Conservation (phyloP, 1,140 invertebrate species). For the Caenorhabditis brenneri region DNA sequence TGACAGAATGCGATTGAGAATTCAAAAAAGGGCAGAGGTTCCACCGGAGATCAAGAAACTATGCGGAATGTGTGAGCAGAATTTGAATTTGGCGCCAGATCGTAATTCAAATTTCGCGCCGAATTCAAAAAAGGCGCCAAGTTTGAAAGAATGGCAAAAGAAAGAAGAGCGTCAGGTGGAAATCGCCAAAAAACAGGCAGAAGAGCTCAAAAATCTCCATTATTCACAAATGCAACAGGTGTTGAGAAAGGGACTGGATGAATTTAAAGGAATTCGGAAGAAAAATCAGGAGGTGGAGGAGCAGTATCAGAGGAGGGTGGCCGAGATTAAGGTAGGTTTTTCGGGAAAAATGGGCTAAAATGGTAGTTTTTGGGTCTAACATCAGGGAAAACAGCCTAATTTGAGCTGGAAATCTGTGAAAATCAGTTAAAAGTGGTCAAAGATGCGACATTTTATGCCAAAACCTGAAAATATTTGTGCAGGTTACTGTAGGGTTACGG, state of each 20-base stretch:
- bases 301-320: neutral
- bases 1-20: neutral
- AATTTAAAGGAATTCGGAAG: neutral
- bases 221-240: neutral
- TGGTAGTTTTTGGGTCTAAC: no score
- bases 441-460: neutral
- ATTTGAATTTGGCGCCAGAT: neutral
- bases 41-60: neutral
- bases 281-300: neutral
- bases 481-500: neutral
- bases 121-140: neutral
- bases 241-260: neutral
- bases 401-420: no score
- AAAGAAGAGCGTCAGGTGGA: neutral
- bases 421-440: no score
- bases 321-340: neutral
- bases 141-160: slow-evolving; percentile 1
- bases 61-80: neutral
- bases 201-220: neutral
- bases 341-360: no score
- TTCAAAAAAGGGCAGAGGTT: neutral
- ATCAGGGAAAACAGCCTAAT: no score
- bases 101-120: no score
- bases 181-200: neutral
- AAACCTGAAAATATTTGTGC: neutral